Evolutionary conservation across 1,140 invertebrate genomes (phyloP).

Genomic region (Drosophila arawakana): DNA sequence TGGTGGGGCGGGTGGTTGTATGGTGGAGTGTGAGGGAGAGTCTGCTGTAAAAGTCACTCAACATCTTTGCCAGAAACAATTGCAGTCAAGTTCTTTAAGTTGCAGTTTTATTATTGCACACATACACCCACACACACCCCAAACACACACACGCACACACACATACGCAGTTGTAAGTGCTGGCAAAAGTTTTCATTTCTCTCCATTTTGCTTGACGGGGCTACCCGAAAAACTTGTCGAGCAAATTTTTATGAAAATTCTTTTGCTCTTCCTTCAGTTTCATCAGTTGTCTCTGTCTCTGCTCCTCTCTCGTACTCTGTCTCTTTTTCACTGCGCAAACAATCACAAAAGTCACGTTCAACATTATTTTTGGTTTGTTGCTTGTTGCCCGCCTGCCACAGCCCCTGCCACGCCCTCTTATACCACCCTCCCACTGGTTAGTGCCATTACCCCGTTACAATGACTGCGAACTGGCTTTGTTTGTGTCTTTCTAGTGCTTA

Average conservation of each 20-base stretch:
- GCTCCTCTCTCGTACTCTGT: neutral
- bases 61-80: slow-evolving; percentile 76
- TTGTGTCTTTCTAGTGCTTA: slow-evolving; percentile 78
- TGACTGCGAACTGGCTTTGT: slow-evolving; percentile 75
- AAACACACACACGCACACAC: neutral
- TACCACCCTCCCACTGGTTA: neutral
- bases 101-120: slow-evolving; percentile 78
- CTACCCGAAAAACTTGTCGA: slow-evolving; percentile 65
- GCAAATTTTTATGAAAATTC: slow-evolving; percentile 83
- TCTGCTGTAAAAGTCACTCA: slow-evolving; percentile 77
- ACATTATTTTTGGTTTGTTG: slow-evolving; percentile 83
- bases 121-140: slow-evolving; percentile 28
- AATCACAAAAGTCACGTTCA: slow-evolving; percentile 83
- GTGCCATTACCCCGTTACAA: slow-evolving; percentile 53
- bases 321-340: slow-evolving; percentile 52
- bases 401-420: neutral
- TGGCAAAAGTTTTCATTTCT: slow-evolving; percentile 74
- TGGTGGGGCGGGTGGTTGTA: neutral
- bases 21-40: neutral
- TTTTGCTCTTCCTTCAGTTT: slow-evolving; percentile 41
- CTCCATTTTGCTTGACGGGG: slow-evolving; percentile 58
- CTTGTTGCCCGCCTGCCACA: slow-evolving; percentile 57
- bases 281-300: neutral
- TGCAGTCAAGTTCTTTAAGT: slow-evolving; percentile 81
- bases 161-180: slow-evolving; percentile 16